Conservation (phyloP, 2,113 vertebrate species). For the Oreochromis spilurus region DNA sequence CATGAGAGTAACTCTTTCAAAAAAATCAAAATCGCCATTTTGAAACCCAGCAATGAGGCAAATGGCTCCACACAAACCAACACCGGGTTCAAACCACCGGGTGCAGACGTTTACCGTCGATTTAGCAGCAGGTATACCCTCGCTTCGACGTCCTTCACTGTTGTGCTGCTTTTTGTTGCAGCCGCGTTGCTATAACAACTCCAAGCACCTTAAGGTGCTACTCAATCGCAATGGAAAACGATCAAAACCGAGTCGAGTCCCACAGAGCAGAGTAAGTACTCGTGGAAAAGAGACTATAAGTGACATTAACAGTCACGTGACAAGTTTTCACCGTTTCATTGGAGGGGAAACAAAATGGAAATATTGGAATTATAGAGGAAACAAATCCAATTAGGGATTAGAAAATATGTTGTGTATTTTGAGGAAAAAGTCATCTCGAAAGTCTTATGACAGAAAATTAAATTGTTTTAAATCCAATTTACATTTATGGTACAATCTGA, state of each 20-base stretch:
- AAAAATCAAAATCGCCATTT: neutral
- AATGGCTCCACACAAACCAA: neutral
- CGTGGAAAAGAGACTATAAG: neutral
- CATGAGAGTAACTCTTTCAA: neutral
- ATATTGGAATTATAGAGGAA: neutral
- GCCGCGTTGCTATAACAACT: neutral
- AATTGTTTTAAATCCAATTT: neutral
- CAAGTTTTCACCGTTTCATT: neutral
- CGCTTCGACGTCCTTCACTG: rapidly evolving
- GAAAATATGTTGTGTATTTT: neutral
- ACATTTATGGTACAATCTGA: neutral
- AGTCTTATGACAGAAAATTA: neutral
- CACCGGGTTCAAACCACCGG: neutral
- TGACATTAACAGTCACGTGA: neutral
- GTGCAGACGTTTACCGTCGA: rapidly evolving
- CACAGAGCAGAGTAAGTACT: neutral
- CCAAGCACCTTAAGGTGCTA: neutral
- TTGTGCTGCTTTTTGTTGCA: neutral
- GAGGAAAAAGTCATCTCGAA: rapidly evolving
- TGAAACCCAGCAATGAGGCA: neutral
- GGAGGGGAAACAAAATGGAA: neutral
- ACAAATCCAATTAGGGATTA: neutral
- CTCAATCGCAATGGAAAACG: neutral
- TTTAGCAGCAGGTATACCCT: neutral
- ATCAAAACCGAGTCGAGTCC: neutral